A percentile compares a stretch with the other conserved stretches of the same genome.
phyloP scores from a whole-genome alignment of 92 coral and sea anemone genomes.

The Siderastrea radians region DNA sequence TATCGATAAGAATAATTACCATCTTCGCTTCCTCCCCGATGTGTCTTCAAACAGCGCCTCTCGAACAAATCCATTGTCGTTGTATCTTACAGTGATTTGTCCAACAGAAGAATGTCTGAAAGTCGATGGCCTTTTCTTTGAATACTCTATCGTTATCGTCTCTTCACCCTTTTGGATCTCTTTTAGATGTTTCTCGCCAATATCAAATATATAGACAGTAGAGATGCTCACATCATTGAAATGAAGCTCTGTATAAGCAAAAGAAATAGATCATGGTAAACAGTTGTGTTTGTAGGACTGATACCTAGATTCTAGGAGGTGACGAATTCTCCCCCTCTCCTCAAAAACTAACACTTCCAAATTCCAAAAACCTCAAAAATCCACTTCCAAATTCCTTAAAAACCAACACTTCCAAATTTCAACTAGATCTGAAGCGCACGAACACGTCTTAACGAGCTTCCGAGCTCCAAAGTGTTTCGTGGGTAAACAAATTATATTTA shows the following conservation, averaged over 20 bases:
- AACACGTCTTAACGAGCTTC: no score
- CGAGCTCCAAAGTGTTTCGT: no score
- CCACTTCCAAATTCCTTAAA: no score
- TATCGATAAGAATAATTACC: neutral
- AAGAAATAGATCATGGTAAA: neutral
- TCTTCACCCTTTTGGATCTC: constrained; percentile 46
- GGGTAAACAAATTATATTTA: no score
- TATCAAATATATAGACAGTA: constrained; percentile 39
- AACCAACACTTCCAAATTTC: no score
- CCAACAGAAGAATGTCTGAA: constrained; percentile 69
- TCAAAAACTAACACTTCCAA: no score
- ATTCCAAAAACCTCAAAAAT: no score
- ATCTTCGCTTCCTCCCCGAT: constrained; percentile 18
- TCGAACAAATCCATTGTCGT: constrained; percentile 56
- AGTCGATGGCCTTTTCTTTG: constrained; percentile 35
- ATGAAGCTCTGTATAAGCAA: constrained; percentile 18
- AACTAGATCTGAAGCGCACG: no score
- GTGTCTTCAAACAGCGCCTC: constrained; percentile 35
- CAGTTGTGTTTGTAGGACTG: no score
- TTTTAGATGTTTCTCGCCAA: constrained; percentile 45
- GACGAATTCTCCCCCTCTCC: no score
- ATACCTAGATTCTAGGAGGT: no score
- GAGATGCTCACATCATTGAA: constrained; percentile 22
- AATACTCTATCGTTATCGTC: constrained; percentile 58
- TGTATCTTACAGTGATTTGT: constrained; percentile 48